Conservation (phyloP, 2,888 invertebrate species). For the Carterocephalus palaemon region DNA sequence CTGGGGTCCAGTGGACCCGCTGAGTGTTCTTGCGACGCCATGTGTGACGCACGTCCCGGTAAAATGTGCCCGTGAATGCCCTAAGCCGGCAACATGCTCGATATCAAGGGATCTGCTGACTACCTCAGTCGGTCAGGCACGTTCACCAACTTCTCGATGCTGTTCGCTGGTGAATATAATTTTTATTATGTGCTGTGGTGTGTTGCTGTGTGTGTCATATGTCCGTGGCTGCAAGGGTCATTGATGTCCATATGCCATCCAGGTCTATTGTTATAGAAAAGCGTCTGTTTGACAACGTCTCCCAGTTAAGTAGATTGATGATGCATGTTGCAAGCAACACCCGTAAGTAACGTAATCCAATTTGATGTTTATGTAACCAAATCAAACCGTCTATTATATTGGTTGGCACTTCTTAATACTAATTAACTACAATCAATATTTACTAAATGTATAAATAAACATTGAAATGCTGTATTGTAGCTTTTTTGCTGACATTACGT, state of each 20-base stretch:
- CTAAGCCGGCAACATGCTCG: conserved; percentile 83
- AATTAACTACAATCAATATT: too few species aligned
- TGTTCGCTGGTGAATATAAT: conserved; percentile 89
- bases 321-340: conserved; percentile 2
- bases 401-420: too few species aligned
- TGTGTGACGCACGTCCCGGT: conserved; percentile 50
- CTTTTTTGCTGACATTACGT: too few species aligned
- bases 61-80: conserved; percentile 50
- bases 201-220: conserved; percentile 42
- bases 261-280: too few species aligned
- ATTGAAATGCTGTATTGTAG: too few species aligned
- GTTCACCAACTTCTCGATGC: conserved; percentile 96
- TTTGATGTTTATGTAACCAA: too few species aligned
- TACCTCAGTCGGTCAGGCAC: conserved; percentile 94
- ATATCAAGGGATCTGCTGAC: conserved; percentile 94
- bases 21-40: conserved; percentile 44
- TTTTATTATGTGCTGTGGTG: conserved; percentile 43
- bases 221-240: conserved; percentile 28
- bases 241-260: too few species aligned
- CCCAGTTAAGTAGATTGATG: conserved; percentile 6
- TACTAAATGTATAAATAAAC: too few species aligned
- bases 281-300: too few species aligned
- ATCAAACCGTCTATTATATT: too few species aligned
- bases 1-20: conserved; percentile 35
- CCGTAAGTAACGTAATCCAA: conserved; percentile 9